Conservation (phyloP, 2,113 vertebrate genomes). For the Oophaga pumilio region DNA sequence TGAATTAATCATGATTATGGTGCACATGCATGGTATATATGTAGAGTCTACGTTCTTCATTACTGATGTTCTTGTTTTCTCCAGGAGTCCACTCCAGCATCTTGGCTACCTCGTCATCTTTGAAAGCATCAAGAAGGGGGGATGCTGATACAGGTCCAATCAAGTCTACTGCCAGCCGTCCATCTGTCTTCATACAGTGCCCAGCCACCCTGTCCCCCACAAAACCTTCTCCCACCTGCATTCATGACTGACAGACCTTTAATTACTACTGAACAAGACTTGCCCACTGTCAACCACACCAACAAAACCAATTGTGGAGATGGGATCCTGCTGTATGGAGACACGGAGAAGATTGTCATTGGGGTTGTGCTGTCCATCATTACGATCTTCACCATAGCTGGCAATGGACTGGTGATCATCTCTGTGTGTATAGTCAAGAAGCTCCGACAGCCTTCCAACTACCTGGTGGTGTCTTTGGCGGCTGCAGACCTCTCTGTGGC, state of each 20-base stretch:
- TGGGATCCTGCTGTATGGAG: conserved; percentile 73
- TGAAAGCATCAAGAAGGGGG: conserved; percentile 54
- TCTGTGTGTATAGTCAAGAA: conserved; percentile 80
- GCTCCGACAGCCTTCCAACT: conserved; percentile 79
- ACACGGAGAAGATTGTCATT: conserved; percentile 74
- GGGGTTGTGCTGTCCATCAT: conserved; percentile 74
- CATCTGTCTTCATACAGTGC: conserved; percentile 61
- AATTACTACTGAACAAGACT: conserved; percentile 60
- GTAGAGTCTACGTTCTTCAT: neutral
- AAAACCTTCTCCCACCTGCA: conserved; percentile 59
- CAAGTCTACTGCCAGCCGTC: conserved; percentile 60
- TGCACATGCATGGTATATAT: neutral
- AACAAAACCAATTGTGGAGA: conserved; percentile 70
- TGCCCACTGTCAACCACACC: conserved; percentile 62
- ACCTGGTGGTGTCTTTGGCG: conserved; percentile 77
- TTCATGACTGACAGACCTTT: conserved; percentile 70
- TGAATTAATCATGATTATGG: neutral
- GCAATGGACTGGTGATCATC: conserved; percentile 77
- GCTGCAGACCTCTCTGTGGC: conserved; percentile 77
- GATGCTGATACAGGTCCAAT: conserved; percentile 64
- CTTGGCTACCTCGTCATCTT: neutral
- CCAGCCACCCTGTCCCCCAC: conserved; percentile 56
- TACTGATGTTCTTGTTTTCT: neutral
- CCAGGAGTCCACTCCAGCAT: conserved; percentile 13
- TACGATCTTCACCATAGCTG: conserved; percentile 73